These are phyloP conservation scores for Odontomachus brunneus DNA, from an alignment of 1,140 invertebrate genomes.

Conservation along the genomic window DNA sequence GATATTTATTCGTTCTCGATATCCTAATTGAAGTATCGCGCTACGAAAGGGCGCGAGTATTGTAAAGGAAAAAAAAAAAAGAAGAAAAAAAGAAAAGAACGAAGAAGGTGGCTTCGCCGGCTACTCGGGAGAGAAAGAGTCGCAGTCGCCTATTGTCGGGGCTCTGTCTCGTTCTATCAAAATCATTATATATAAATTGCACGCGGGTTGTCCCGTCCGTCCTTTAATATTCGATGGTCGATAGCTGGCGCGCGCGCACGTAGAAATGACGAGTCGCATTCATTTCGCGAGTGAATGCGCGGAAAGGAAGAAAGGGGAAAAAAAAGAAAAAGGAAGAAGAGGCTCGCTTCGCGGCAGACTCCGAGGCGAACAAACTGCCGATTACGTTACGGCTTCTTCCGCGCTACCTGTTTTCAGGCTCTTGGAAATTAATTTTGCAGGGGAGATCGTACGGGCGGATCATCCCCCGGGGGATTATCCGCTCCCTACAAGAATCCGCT, in stretches of 20 bases:
- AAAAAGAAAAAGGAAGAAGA: neutral
- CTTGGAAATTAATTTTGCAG: constrained; percentile 56
- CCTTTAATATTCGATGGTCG: too few relatives aligned
- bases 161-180: too few relatives aligned
- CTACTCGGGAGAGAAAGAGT: too few relatives aligned
- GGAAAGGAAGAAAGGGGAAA: neutral
- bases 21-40: too few relatives aligned
- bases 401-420: constrained; percentile 46
- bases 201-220: too few relatives aligned
- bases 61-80: too few relatives aligned
- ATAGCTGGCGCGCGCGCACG: neutral
- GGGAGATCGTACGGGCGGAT: constrained; percentile 35
- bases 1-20: too few relatives aligned
- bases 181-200: too few relatives aligned
- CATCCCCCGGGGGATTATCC: constrained; percentile 52
- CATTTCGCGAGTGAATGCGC: constrained; percentile 43
- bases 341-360: neutral
- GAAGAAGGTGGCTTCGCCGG: too few relatives aligned
- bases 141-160: too few relatives aligned
- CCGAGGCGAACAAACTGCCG: constrained; percentile 46
- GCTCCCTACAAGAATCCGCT: constrained; percentile 44
- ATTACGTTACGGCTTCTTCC: constrained; percentile 50
- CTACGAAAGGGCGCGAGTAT: too few relatives aligned
- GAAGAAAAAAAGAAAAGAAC: too few relatives aligned
- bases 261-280: neutral